These are phyloP conservation scores for Hirundo rustica DNA, from an alignment of 2,797 vertebrate genomes.

Conservation along the genomic window DNA sequence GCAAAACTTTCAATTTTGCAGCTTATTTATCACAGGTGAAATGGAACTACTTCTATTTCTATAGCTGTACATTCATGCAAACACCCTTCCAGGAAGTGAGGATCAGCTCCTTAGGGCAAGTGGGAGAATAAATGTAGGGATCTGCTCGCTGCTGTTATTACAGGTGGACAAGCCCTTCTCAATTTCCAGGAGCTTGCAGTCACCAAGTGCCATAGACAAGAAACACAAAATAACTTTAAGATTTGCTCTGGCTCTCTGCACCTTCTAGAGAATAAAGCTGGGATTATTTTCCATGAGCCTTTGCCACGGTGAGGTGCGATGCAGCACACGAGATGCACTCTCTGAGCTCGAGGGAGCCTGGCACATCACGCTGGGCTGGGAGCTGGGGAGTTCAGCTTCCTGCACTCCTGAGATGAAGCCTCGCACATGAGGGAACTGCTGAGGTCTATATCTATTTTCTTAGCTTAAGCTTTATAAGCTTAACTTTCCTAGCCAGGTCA, in stretches of 20 bases:
- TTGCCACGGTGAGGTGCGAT: not conserved
- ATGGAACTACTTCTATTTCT: not conserved
- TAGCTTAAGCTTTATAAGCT: not conserved
- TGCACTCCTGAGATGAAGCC: not conserved
- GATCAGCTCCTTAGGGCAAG: not conserved
- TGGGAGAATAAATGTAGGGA: not conserved
- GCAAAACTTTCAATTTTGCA: not conserved
- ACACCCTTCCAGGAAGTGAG: not conserved
- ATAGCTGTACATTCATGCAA: not conserved
- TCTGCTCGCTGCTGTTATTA: not conserved
- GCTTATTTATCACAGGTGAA: not conserved
- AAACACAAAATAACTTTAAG: not conserved
- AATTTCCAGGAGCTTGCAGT: not conserved
- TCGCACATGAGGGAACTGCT: not conserved
- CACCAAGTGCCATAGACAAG: not conserved
- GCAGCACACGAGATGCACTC: fast-evolving
- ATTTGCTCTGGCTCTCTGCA: not conserved
- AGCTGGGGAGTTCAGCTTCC: not conserved
- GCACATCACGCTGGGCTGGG: not conserved
- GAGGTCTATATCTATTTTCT: not conserved
- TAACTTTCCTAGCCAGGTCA: not conserved
- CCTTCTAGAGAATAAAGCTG: not conserved
- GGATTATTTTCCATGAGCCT: not conserved
- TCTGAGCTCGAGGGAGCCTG: not conserved
- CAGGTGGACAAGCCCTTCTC: not conserved